Percentiles rank a stretch among this genome's conserved stretches.
These are phyloP conservation scores for Apogon talboti DNA, from an alignment of 2,797 vertebrate genomes.

Conservation along the genomic window DNA sequence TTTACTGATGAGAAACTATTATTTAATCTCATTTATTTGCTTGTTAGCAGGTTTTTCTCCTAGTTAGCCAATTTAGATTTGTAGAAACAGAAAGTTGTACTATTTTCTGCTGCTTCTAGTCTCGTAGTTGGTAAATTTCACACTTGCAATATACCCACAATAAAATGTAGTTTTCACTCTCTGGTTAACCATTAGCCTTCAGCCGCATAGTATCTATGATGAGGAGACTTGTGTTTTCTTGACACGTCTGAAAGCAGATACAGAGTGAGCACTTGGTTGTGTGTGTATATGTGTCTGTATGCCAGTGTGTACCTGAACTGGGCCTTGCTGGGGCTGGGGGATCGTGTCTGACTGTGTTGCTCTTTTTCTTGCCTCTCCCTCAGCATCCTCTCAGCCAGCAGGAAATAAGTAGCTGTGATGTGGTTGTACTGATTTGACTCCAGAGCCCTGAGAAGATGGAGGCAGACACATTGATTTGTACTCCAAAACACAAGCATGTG, in stretches of 20 bases:
- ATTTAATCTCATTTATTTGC: too few relatives aligned
- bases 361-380: constrained; percentile 94
- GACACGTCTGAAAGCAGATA: constrained; percentile 32
- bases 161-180: not conserved
- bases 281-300: constrained; percentile 1
- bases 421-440: constrained; percentile 97
- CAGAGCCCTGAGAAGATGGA: constrained; percentile 84
- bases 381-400: constrained; percentile 93
- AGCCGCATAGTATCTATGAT: not conserved
- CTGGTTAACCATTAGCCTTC: not conserved
- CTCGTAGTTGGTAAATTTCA: too few relatives aligned
- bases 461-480: constrained; percentile 17
- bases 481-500: constrained; percentile 6
- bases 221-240: constrained; percentile 25
- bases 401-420: constrained; percentile 96
- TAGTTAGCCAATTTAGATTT: too few relatives aligned
- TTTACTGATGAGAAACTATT: too few relatives aligned
- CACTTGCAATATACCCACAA: too few relatives aligned
- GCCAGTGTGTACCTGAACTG: constrained; percentile 89
- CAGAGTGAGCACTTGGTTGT: constrained; percentile 47
- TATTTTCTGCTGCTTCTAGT: too few relatives aligned
- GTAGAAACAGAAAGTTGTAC: too few relatives aligned
- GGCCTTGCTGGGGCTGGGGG: constrained; percentile 93
- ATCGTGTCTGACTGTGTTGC: constrained; percentile 87
- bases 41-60: too few relatives aligned